A percentile compares a stretch with the other conserved stretches of the same genome.
Evolutionary conservation across 2,888 invertebrate genomes (phyloP).

Genomic region (Byasa hedistus): DNA sequence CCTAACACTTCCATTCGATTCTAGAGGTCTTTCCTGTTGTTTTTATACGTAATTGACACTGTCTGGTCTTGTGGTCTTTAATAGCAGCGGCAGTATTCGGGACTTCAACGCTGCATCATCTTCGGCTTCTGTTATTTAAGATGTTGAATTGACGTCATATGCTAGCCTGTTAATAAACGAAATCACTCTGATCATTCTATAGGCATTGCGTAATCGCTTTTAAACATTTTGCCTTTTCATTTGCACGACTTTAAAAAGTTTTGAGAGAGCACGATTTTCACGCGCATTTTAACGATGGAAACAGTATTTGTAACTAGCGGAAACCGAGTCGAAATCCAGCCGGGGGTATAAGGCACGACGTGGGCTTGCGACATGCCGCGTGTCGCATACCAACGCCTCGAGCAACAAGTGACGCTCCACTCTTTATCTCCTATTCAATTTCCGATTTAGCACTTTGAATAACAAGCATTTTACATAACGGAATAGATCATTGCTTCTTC

Average conservation of each 20-base stretch:
- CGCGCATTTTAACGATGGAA: slow-evolving; percentile 24
- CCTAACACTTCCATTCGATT: too few relatives aligned
- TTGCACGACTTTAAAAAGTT: slow-evolving; percentile 1
- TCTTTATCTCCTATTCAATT: slow-evolving; percentile 42
- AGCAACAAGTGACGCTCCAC: slow-evolving; percentile 58
- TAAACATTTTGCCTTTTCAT: neutral
- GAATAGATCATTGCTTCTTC: neutral
- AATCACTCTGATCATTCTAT: too few relatives aligned
- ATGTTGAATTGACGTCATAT: too few relatives aligned
- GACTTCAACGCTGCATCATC: too few relatives aligned
- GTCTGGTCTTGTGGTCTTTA: too few relatives aligned
- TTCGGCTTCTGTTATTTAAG: too few relatives aligned
- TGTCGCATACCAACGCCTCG: slow-evolving; percentile 50
- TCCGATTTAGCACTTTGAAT: slow-evolving; percentile 33
- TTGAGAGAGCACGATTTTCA: slow-evolving; percentile 2
- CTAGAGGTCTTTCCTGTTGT: too few relatives aligned
- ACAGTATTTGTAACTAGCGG: slow-evolving; percentile 33
- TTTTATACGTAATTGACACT: too few relatives aligned
- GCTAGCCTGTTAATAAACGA: too few relatives aligned
- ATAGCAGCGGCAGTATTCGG: too few relatives aligned
- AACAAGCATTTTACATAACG: slow-evolving; percentile 22
- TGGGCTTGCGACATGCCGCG: slow-evolving; percentile 40
- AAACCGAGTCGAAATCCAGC: slow-evolving; percentile 42
- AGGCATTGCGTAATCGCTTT: too few relatives aligned
- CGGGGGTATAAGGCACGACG: slow-evolving; percentile 39